A percentile compares a stretch with the other conserved stretches of the same genome.
Conservation (phyloP, 2,113 vertebrate genomes). For the Leucoraja erinaceus region DNA sequence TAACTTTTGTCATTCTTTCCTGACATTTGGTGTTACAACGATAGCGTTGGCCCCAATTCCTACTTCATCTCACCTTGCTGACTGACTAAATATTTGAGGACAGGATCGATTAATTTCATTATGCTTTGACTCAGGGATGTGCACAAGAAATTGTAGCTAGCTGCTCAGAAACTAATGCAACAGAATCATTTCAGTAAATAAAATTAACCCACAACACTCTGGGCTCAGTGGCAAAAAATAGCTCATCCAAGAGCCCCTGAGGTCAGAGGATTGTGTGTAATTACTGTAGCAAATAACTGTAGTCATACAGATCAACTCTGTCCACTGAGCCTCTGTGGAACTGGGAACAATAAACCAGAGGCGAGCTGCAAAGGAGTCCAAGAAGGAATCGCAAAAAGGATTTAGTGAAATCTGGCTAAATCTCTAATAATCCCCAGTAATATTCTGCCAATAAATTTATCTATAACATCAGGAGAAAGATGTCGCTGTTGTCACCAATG, state of each 20-base stretch:
- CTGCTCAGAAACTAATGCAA: not conserved
- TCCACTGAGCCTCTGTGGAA: not conserved
- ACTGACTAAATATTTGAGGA: not conserved
- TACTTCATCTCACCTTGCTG: not conserved
- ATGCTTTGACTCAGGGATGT: not conserved
- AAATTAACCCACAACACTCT: not conserved
- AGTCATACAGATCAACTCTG: not conserved
- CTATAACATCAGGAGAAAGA: not conserved
- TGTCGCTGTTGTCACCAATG: not conserved
- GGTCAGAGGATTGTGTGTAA: not conserved
- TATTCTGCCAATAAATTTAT: not conserved
- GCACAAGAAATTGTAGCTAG: not conserved
- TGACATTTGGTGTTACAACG: not conserved
- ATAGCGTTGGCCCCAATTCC: not conserved
- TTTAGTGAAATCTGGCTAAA: not conserved
- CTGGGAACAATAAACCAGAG: not conserved
- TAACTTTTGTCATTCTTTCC: not conserved
- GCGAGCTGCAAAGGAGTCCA: not conserved
- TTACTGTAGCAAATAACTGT: not conserved
- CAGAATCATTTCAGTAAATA: not conserved
- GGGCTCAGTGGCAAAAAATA: not conserved
- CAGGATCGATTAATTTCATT: not conserved
- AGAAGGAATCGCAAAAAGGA: constrained; percentile 6
- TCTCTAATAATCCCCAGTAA: not conserved
- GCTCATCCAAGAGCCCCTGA: not conserved